Evolutionary conservation across 2,113 vertebrate species (phyloP).

Genomic region (Colius striatus): DNA sequence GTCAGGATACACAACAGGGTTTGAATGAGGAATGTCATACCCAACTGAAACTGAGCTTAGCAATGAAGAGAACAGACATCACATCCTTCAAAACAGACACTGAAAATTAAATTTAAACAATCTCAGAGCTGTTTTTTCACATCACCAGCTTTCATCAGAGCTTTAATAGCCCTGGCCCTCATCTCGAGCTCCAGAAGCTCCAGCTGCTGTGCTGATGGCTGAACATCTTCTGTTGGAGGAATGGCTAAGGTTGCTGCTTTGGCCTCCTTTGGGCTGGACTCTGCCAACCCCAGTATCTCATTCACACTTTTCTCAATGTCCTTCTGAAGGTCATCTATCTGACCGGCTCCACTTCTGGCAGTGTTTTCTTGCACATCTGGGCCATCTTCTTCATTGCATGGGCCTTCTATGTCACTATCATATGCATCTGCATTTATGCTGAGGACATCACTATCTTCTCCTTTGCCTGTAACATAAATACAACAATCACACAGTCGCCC

Average conservation of each 20-base stretch:
- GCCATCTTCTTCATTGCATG: constrained; percentile 83
- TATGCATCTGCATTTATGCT: constrained; percentile 96
- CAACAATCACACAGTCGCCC: not conserved
- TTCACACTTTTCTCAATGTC: constrained; percentile 96
- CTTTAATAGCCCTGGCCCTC: constrained; percentile 97
- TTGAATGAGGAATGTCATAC: constrained; percentile 58
- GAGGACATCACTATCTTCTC: constrained; percentile 94
- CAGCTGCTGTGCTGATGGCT: constrained; percentile 92
- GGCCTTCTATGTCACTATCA: constrained; percentile 95
- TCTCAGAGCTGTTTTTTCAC: constrained; percentile 77
- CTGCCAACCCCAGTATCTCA: constrained; percentile 88
- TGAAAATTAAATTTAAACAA: constrained; percentile 18
- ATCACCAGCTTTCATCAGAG: constrained; percentile 95
- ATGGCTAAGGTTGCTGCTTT: constrained; percentile 42
- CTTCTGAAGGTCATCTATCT: constrained; percentile 89
- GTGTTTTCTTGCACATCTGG: constrained; percentile 47
- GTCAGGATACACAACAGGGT: not conserved
- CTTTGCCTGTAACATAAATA: constrained; percentile 78
- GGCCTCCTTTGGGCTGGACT: constrained; percentile 61
- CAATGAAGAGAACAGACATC: constrained; percentile 49
- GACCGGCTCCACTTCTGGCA: constrained; percentile 58
- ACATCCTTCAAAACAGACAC: constrained; percentile 41
- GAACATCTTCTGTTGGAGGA: constrained; percentile 71
- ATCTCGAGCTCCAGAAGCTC: constrained; percentile 96
- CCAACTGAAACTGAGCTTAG: constrained; percentile 38